These are phyloP conservation scores for Cataglyphis livida DNA, from an alignment of 2,888 invertebrate genomes.

Conservation along the genomic window DNA sequence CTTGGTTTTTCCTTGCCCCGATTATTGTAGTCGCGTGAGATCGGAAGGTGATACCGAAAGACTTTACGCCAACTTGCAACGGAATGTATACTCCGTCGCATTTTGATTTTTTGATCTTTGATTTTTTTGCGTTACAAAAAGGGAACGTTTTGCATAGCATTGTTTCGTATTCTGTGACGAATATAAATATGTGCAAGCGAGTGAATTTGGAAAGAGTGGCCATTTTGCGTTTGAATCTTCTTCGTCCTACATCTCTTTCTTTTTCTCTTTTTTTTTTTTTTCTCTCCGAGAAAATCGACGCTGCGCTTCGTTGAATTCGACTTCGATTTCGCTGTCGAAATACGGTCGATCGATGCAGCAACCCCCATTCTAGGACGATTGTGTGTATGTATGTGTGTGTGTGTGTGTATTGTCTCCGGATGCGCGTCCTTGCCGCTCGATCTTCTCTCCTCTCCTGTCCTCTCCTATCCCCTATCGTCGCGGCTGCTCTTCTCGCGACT, in stretches of 20 bases:
- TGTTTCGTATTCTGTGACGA: background rate
- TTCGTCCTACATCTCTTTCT: background rate
- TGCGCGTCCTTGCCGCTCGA: slow-evolving; percentile 52
- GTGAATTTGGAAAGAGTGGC: background rate
- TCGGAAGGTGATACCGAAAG: slow-evolving; percentile 6
- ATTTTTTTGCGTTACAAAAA: background rate
- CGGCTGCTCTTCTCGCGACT: background rate
- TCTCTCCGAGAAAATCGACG: slow-evolving; percentile 21
- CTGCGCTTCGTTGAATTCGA: slow-evolving; percentile 70
- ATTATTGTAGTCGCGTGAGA: slow-evolving; percentile 27
- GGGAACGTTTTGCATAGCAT: background rate
- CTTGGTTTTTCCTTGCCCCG: slow-evolving; percentile 50
- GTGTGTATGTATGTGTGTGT: slow-evolving; percentile 13
- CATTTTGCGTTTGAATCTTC: slow-evolving; percentile 8
- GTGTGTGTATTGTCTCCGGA: slow-evolving; percentile 55
- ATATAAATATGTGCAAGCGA: background rate
- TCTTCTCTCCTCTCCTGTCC: slow-evolving; percentile 14
- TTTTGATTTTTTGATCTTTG: background rate
- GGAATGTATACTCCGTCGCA: background rate
- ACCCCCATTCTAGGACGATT: slow-evolving; percentile 66
- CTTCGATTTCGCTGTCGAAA: slow-evolving; percentile 76
- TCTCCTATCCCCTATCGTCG: slow-evolving; percentile 25
- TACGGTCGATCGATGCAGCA: slow-evolving; percentile 79
- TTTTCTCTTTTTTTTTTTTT: slow-evolving; percentile 49
- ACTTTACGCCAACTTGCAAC: background rate